Percentiles rank a stretch among this genome's conserved stretches.
Evolutionary conservation across 2,888 invertebrate species (phyloP).

Genomic region (Metallyticus violacea): DNA sequence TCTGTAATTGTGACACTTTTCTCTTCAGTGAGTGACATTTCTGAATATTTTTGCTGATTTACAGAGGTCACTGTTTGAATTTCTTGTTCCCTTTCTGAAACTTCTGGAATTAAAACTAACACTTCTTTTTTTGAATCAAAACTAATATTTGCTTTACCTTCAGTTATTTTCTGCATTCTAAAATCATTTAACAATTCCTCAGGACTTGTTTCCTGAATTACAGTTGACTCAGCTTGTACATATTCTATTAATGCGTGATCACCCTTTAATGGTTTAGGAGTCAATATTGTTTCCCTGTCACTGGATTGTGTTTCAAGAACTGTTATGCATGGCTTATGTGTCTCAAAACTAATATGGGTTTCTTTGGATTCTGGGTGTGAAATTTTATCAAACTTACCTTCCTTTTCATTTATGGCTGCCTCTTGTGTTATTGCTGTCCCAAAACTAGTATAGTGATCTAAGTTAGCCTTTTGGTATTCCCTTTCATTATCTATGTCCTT

Average conservation of each 20-base stretch:
- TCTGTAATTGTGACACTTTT: conserved; percentile 30
- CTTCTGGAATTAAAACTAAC: conserved; percentile 35
- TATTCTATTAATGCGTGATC: conserved; percentile 20
- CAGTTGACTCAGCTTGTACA: conserved; percentile 24
- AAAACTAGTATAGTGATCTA: conserved; percentile 12
- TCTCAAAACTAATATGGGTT: conserved; percentile 28
- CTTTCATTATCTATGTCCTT: conserved; percentile 5
- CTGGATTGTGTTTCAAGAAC: conserved; percentile 27
- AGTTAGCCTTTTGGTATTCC: conserved; percentile 26
- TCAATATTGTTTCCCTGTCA: conserved; percentile 28
- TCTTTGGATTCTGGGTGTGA: conserved; percentile 26
- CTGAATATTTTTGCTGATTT: conserved; percentile 16
- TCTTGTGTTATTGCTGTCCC: conserved; percentile 27
- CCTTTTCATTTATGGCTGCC: conserved; percentile 28
- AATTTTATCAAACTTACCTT: conserved; percentile 29
- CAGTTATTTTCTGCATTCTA: conserved; percentile 17
- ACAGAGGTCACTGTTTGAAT: conserved; percentile 39
- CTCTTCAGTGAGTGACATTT: conserved; percentile 22
- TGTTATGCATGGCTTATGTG: conserved; percentile 33
- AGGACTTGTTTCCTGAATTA: conserved; percentile 40
- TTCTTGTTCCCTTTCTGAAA: conserved; percentile 46
- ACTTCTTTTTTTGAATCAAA: conserved; percentile 33
- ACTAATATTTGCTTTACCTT: conserved; percentile 26
- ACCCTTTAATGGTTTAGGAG: neutral
- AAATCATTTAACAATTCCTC: conserved; percentile 34